Conservation (phyloP, 2,888 invertebrate genomes). For the Eulithis testata region DNA sequence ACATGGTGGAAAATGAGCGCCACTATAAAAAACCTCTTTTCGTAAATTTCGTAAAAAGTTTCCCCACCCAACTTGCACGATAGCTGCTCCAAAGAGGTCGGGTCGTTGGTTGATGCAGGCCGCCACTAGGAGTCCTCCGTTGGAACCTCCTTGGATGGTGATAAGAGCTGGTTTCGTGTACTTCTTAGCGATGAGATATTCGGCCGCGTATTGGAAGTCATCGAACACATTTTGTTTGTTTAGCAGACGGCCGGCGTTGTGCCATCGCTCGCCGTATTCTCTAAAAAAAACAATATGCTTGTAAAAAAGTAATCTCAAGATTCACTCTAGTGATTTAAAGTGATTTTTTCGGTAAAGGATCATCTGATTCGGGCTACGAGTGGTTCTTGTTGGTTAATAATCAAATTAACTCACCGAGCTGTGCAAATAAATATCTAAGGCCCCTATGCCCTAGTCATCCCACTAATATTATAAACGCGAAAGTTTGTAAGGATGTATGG, state of each 20-base stretch:
- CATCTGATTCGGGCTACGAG: no score
- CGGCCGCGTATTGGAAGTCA: slow-evolving; percentile 97
- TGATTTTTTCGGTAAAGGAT: no score
- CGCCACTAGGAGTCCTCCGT: slow-evolving; percentile 98
- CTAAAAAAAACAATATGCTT: slow-evolving; percentile 78
- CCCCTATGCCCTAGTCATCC: no score
- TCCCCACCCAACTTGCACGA: slow-evolving; percentile 96
- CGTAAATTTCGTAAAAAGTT: not conserved
- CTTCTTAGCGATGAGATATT: slow-evolving; percentile 92
- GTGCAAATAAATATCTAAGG: no score
- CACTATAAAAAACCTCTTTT: not conserved
- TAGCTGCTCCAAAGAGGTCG: slow-evolving; percentile 95
- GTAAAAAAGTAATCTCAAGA: no score
- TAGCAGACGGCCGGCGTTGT: slow-evolving; percentile 94
- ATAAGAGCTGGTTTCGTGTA: slow-evolving; percentile 91
- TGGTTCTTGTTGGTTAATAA: no score
- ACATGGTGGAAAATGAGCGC: slow-evolving; percentile 85
- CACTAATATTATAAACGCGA: no score
- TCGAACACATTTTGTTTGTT: slow-evolving; percentile 99
- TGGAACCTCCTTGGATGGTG: slow-evolving; percentile 97
- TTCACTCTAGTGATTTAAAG: no score
- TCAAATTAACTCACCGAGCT: no score
- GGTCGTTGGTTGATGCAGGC: slow-evolving; percentile 98
- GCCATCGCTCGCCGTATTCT: slow-evolving; percentile 99
- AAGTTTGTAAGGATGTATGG: no score